These are phyloP conservation scores for Sesia apiformis DNA, from an alignment of 2,888 invertebrate genomes.

Conservation along the genomic window DNA sequence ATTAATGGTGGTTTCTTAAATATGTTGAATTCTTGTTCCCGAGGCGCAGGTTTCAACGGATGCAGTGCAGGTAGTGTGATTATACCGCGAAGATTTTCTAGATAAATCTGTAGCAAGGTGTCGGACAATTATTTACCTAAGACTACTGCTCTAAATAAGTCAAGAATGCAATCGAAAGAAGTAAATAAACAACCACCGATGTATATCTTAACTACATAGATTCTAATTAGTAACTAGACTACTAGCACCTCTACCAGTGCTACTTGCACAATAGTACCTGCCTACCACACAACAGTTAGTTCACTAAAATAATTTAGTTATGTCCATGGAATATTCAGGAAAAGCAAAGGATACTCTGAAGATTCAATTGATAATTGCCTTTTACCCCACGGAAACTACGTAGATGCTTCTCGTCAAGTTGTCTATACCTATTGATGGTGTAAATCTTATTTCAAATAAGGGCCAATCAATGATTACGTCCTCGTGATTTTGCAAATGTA, in stretches of 20 bases:
- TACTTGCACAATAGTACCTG: neutral
- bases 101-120: neutral
- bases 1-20: conserved; percentile 67
- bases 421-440: too few species aligned
- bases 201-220: neutral
- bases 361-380: too few species aligned
- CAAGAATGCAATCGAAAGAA: neutral
- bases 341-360: too few species aligned
- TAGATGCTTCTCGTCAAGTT: too few species aligned
- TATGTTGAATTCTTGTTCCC: conserved; percentile 56
- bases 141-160: neutral
- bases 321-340: too few species aligned
- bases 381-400: too few species aligned
- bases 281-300: too few species aligned
- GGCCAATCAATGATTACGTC: too few species aligned
- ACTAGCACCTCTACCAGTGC: neutral
- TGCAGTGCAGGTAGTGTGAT: neutral
- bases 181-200: neutral
- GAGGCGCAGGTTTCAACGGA: conserved; percentile 33
- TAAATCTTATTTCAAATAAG: too few species aligned
- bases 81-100: neutral
- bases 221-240: neutral
- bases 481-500: too few species aligned
- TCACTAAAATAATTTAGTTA: too few species aligned
- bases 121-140: neutral